A percentile compares a stretch with the other conserved stretches of the same genome.
Conservation (phyloP, 2,113 vertebrate species). For the Panthera uncia region DNA sequence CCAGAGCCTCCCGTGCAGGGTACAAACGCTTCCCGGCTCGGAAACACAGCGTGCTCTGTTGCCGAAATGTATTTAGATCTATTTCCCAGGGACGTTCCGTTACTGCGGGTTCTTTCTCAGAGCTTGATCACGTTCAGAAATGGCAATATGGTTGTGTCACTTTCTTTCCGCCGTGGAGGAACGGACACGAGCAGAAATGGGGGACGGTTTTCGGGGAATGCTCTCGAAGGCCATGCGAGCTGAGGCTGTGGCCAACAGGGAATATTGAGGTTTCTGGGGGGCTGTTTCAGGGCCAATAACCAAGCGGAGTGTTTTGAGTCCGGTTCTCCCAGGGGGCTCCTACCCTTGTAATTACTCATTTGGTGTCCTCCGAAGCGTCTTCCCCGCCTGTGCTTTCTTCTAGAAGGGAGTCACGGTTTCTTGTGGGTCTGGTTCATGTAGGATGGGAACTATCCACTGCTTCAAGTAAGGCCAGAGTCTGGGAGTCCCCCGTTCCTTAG, state of each 20-base stretch:
- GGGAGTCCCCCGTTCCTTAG: background rate
- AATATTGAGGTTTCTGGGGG: background rate
- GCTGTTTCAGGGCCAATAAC: background rate
- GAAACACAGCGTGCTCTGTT: background rate
- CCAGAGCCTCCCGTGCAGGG: background rate
- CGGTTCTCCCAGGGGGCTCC: background rate
- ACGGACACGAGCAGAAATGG: constrained; percentile 19
- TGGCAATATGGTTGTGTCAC: background rate
- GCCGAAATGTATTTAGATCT: background rate
- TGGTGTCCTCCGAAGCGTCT: background rate
- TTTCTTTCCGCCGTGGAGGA: background rate
- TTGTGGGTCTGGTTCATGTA: background rate
- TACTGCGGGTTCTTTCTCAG: background rate
- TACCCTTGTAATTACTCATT: background rate
- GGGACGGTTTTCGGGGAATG: background rate
- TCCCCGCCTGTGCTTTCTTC: background rate
- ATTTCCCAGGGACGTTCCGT: background rate
- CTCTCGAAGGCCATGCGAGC: background rate
- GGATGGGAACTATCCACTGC: background rate
- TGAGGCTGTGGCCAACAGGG: background rate
- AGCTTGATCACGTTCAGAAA: background rate
- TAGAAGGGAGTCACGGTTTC: background rate
- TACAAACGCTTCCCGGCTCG: background rate
- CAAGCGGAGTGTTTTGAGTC: background rate
- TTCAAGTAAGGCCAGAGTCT: constrained; percentile 18